Evolutionary conservation across 2,888 invertebrate species (phyloP), one percentile per base, ranked within the genome.

Genomic region (Saturnia japonica): DNA sequence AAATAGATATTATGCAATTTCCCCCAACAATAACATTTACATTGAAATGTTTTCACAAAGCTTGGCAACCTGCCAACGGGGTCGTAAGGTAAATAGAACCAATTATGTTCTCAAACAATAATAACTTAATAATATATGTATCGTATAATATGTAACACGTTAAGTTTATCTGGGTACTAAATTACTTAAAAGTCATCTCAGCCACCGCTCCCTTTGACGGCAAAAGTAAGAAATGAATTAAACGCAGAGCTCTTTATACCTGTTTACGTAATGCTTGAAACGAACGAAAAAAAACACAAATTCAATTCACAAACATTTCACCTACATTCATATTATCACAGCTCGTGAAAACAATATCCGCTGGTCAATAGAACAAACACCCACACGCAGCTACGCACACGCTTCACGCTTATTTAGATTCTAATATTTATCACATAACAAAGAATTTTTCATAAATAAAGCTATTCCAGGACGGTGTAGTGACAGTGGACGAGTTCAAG

Each of bases 401-500:
- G 87, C 87, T 87, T 85, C 64, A 73, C 73, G 83, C 84, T 85
- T 81, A 71, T 70, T 77, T 43, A 43, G 43, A 28, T 19, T 78
- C 70, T 67, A 71, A 68, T 70, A 66, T 67, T 47, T 68, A 60
- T 67, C 62, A 69, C 68, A 74, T 68, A 71, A 71, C 68, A 69
- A 70, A 69, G 70, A 73, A 69, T 69, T 74, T 70, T 71, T 74
- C 77, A 74, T 71, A 76, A 74, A 68, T 54, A 71, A 70, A 57
- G 72, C 71, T 75, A 79, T 89, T 88, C 72, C 93, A 97, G 97
- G 97, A 97, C 85, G 97, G 97, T 67, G 95, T 96, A 85, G 97
- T 97, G 78, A 96, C 97, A 6, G 96, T 96, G 71, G 96, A 96
- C 1, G 97, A 97, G 85, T 97, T 97, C 91, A 97, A 97, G 85